Evolutionary conservation across 2,113 vertebrate species (phyloP).

Genomic region (Pandion haliaetus): DNA sequence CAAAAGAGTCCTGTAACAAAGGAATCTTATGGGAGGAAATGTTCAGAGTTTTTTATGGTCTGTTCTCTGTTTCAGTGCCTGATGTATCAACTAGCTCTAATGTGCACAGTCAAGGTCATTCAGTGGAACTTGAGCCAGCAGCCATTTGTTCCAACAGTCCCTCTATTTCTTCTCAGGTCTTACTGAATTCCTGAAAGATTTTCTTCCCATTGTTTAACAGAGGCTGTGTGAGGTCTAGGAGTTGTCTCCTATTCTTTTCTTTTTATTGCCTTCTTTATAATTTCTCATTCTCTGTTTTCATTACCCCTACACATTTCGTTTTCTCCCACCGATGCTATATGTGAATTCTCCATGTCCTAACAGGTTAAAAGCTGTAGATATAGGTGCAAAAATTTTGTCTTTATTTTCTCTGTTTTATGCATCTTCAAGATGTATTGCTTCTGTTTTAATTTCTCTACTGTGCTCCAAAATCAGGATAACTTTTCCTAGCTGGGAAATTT

Average conservation of each 20-base stretch:
- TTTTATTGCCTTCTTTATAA: slow-evolving; percentile 25
- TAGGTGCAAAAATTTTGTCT: background rate
- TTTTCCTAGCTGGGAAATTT: slow-evolving; percentile 1
- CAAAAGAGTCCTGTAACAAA: slow-evolving; percentile 58
- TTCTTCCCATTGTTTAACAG: slow-evolving; percentile 56
- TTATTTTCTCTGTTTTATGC: background rate
- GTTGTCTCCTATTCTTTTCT: slow-evolving; percentile 27
- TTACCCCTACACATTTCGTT: background rate
- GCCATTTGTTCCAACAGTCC: slow-evolving; percentile 51
- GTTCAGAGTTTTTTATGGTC: slow-evolving; percentile 58
- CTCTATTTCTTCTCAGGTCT: slow-evolving; percentile 58
- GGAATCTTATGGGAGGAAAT: slow-evolving; percentile 64
- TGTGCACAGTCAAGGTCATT: slow-evolving; percentile 52
- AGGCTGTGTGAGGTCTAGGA: slow-evolving; percentile 68
- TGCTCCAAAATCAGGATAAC: background rate
- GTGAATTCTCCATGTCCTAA: background rate
- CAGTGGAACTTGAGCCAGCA: slow-evolving; percentile 47
- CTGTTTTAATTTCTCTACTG: background rate
- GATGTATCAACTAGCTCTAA: slow-evolving; percentile 57
- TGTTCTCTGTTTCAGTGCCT: slow-evolving; percentile 59
- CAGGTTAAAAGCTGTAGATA: background rate
- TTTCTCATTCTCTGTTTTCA: slow-evolving; percentile 5
- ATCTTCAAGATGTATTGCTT: background rate
- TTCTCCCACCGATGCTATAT: background rate
- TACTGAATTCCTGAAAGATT: slow-evolving; percentile 56